A percentile compares a stretch with the other conserved stretches of the same genome.
phyloP scores from a whole-genome alignment of 2,797 vertebrate genomes.

The Acropternis orthonyx region DNA sequence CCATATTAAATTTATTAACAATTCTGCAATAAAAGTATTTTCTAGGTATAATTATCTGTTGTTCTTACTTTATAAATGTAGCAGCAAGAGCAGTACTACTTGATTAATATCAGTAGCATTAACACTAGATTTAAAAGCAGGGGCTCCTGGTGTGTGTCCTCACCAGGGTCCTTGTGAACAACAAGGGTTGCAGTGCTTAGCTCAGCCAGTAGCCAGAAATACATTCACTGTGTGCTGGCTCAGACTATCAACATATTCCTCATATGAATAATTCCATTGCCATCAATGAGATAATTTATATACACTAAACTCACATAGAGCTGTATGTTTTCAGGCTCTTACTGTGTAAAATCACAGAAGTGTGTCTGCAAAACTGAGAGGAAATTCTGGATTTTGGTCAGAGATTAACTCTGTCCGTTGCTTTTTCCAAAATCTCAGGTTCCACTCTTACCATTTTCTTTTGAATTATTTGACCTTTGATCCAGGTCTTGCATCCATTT shows the following conservation, averaged over 20 bases:
- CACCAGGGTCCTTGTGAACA: background rate
- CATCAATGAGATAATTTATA: background rate
- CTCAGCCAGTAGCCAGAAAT: background rate
- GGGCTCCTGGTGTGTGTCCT: background rate
- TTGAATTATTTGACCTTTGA: background rate
- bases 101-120: background rate
- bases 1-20: constrained; percentile 28
- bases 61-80: background rate
- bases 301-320: background rate
- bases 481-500: background rate
- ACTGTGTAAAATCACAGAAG: background rate
- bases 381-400: background rate
- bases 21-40: background rate
- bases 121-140: background rate
- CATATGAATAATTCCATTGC: background rate
- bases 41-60: background rate
- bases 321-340: background rate
- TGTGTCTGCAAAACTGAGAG: background rate
- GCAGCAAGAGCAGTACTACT: background rate
- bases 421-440: background rate
- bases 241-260: background rate
- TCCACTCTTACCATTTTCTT: background rate
- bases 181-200: background rate
- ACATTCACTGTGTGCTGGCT: background rate
- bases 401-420: background rate